Evolutionary conservation across 1,140 invertebrate genomes (phyloP).

Genomic region (Aphaenogaster rudis): DNA sequence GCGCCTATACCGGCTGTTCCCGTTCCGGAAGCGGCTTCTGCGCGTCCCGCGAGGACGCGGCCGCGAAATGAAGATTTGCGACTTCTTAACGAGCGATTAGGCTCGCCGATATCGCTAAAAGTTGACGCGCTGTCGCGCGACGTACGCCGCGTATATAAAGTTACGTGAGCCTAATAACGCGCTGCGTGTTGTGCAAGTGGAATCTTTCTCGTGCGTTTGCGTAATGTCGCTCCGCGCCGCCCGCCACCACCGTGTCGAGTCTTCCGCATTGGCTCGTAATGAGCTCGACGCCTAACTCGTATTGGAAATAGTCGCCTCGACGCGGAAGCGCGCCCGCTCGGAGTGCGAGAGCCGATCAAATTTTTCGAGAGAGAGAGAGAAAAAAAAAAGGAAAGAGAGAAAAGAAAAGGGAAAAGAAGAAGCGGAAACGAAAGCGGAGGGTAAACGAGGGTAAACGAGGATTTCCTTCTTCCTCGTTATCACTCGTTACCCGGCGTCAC

Average conservation of each 20-base stretch:
- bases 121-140: too few species aligned
- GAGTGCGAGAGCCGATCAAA: not conserved
- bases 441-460: not conserved
- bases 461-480: not conserved
- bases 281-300: constrained; percentile 29
- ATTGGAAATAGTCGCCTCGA: constrained; percentile 43
- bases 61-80: constrained; percentile 33
- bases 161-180: constrained; percentile 61
- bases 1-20: not conserved
- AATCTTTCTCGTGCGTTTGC: constrained; percentile 58
- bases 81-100: constrained; percentile 21
- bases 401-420: not conserved
- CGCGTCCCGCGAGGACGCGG: constrained; percentile 7
- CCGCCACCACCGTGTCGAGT: constrained; percentile 15
- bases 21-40: not conserved
- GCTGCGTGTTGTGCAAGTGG: constrained; percentile 55
- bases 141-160: not conserved
- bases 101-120: not conserved
- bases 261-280: constrained; percentile 60
- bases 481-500: not conserved
- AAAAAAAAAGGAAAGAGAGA: not conserved
- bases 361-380: not conserved
- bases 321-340: constrained; percentile 14
- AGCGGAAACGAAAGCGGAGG: too few species aligned
- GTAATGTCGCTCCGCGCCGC: constrained; percentile 42